Evolutionary conservation across 2,113 vertebrate genomes (phyloP).

Genomic region (Chitala chitala): DNA sequence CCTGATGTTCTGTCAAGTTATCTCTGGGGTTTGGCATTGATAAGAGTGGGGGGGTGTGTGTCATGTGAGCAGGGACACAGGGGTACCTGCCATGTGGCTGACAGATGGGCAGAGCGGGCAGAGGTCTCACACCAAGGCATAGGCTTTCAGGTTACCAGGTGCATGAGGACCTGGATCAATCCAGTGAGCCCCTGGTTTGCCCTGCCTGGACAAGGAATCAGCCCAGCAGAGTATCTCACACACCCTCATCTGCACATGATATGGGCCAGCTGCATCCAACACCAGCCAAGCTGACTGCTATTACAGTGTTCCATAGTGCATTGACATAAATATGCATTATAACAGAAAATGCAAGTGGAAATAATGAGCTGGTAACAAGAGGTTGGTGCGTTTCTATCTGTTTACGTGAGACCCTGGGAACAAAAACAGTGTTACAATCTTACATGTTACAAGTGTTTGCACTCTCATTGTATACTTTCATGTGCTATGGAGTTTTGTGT

Average conservation of each 20-base stretch:
- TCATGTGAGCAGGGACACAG: not conserved
- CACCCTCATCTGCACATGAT: not conserved
- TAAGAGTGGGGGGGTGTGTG: not conserved
- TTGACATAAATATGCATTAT: not conserved
- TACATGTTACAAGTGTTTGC: not conserved
- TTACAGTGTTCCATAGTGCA: not conserved
- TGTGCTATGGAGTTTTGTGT: not conserved
- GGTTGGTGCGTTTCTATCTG: not conserved
- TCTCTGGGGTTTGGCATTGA: constrained; percentile 16
- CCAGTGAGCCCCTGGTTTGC: not conserved
- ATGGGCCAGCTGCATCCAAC: not conserved
- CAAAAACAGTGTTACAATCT: not conserved
- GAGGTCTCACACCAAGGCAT: not conserved
- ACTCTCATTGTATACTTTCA: not conserved
- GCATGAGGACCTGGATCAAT: not conserved
- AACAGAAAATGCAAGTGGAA: not conserved
- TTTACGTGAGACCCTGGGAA: not conserved
- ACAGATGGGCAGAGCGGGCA: constrained; percentile 7
- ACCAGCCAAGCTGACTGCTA: not conserved
- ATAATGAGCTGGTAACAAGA: not conserved
- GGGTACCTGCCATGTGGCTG: constrained; percentile 7
- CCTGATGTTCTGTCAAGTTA: constrained; percentile 15
- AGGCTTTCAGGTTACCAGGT: not conserved
- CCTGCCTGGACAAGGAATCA: not conserved
- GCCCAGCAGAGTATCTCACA: not conserved